Percentiles rank a stretch among this genome's conserved stretches.
Conservation (phyloP, 2,888 invertebrate species). For the Apodemia mormo region DNA sequence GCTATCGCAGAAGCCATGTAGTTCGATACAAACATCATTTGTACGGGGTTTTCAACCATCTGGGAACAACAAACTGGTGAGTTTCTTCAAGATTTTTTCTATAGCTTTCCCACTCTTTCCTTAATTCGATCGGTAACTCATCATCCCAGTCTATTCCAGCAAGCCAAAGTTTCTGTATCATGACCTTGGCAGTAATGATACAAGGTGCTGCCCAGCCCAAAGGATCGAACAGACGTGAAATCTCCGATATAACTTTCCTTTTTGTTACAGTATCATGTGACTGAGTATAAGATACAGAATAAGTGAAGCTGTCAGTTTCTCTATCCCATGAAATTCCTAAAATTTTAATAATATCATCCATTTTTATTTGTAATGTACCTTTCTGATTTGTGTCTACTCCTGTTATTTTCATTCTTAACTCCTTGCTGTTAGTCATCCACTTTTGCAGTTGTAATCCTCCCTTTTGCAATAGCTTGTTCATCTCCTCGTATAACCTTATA, state of each 20-base stretch:
- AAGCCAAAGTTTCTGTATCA: conserved; percentile 27
- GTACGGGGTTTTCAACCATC: conserved; percentile 16
- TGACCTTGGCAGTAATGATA: conserved; percentile 34
- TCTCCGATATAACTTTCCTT: conserved; percentile 22
- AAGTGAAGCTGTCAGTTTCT: conserved; percentile 36
- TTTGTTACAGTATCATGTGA: conserved; percentile 32
- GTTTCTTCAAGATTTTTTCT: neutral
- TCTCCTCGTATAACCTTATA: neutral
- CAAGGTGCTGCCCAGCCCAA: conserved; percentile 41
- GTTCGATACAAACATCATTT: neutral
- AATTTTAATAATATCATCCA: conserved; percentile 26
- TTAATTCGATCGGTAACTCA: conserved; percentile 14
- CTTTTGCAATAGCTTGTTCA: conserved; percentile 17
- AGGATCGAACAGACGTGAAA: conserved; percentile 40
- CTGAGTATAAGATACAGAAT: conserved; percentile 30
- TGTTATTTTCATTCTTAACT: neutral
- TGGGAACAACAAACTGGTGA: conserved; percentile 14
- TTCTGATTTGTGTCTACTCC: neutral
- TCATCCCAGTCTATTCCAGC: conserved; percentile 31
- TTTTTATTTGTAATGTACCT: neutral
- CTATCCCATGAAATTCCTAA: conserved; percentile 42
- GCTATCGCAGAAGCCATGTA: no score
- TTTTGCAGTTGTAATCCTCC: conserved; percentile 27
- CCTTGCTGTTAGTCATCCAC: conserved; percentile 24
- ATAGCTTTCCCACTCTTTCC: neutral